Percentiles rank a stretch among this genome's conserved stretches.
Conservation (phyloP, 2,113 vertebrate species). For the Fulica atra region DNA sequence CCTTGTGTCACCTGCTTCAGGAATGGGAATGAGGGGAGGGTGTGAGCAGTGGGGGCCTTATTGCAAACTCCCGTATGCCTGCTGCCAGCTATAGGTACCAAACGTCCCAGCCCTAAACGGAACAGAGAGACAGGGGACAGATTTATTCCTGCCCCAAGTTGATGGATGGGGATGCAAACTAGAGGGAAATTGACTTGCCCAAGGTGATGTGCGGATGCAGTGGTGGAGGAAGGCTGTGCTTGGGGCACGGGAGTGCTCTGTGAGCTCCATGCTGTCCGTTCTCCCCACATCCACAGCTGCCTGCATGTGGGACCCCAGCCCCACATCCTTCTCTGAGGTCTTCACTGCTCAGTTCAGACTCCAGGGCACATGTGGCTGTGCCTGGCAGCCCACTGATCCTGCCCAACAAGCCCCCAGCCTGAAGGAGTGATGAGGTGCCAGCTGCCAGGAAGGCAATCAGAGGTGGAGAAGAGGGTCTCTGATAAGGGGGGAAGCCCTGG, state of each 20-base stretch:
- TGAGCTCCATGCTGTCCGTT: fast-evolving
- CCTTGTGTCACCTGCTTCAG: not conserved
- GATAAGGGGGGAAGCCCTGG: not conserved
- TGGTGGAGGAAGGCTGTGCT: not conserved
- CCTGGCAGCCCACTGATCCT: not conserved
- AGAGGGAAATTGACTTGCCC: not conserved
- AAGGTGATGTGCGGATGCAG: not conserved
- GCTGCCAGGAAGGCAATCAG: fast-evolving
- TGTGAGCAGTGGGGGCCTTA: not conserved
- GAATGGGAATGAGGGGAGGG: not conserved
- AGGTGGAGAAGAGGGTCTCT: not conserved
- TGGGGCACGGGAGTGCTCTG: fast-evolving
- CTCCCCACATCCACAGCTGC: not conserved
- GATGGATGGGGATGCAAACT: not conserved
- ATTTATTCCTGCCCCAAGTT: not conserved
- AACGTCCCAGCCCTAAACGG: not conserved
- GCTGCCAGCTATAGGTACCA: not conserved
- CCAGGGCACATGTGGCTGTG: not conserved
- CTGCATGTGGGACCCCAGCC: not conserved
- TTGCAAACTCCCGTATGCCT: fast-evolving
- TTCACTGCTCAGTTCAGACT: not conserved
- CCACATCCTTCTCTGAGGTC: not conserved
- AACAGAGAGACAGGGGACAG: not conserved
- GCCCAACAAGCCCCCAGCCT: fast-evolving
- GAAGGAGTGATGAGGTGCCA: not conserved